Evolutionary conservation across 2,888 invertebrate genomes (phyloP).

Genomic region (Steinernema carpocapsae): DNA sequence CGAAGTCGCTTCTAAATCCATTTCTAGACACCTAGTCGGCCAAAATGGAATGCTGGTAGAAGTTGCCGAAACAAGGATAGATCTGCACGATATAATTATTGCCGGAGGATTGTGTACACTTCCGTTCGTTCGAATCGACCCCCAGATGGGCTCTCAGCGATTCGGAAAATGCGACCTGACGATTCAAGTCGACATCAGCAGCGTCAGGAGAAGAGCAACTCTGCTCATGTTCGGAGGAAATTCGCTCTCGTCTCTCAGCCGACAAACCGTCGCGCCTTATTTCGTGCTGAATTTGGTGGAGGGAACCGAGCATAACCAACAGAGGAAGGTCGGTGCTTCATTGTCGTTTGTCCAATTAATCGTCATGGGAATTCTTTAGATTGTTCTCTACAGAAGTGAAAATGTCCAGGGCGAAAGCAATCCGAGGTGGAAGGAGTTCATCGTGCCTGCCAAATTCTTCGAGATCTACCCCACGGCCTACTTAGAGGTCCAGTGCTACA

Average conservation of each 20-base stretch:
- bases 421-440: constrained; percentile 56
- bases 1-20: background rate
- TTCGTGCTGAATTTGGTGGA: constrained; percentile 3
- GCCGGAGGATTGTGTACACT: background rate
- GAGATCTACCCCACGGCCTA: constrained; percentile 45
- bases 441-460: constrained; percentile 55
- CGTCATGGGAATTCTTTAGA: constrained; percentile 36
- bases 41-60: constrained; percentile 1
- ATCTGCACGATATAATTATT: constrained; percentile 8
- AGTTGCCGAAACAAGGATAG: background rate
- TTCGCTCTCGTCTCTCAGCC: background rate
- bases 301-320: constrained; percentile 13
- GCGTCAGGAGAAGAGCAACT: background rate
- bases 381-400: constrained; percentile 52
- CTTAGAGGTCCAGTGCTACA: constrained; percentile 54
- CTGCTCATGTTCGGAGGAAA: constrained; percentile 12
- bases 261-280: constrained; percentile 1
- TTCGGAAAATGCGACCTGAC: constrained; percentile 10
- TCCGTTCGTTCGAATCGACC: background rate
- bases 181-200: constrained; percentile 15
- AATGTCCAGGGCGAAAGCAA: constrained; percentile 38
- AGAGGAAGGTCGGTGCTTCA: constrained; percentile 1
- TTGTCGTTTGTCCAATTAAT: background rate
- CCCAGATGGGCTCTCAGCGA: background rate
- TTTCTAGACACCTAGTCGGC: background rate